Conservation (phyloP, 2,797 vertebrate genomes). For the Thripadectes ignobilis region DNA sequence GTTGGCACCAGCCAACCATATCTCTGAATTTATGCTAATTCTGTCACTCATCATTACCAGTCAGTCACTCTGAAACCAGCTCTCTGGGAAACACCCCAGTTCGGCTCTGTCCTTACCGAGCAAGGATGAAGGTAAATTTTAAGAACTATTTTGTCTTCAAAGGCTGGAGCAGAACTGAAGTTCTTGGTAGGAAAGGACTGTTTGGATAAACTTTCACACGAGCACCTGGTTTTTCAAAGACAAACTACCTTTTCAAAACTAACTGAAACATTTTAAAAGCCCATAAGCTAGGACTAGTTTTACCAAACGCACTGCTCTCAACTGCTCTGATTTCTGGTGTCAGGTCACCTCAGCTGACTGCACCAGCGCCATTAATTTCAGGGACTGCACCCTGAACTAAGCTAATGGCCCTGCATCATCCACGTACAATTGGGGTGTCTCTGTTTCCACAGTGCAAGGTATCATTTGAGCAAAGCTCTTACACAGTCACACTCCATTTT, state of each 20-base stretch:
- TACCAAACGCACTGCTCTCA: neutral
- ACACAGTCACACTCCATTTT: neutral
- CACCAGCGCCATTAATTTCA: neutral
- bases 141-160: neutral
- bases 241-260: neutral
- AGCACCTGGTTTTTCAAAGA: neutral
- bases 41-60: constrained; percentile 50
- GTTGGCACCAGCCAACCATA: constrained; percentile 24
- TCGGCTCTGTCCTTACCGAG: neutral
- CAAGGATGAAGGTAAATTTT: neutral
- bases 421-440: fast-evolving
- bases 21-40: constrained; percentile 50
- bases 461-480: neutral
- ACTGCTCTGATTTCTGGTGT: neutral
- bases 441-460: neutral
- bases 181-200: neutral
- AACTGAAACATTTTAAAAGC: neutral
- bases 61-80: constrained; percentile 33
- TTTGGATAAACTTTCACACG: neutral
- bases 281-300: neutral
- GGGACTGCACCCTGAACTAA: neutral
- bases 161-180: neutral
- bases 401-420: neutral
- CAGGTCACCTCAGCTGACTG: neutral
- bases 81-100: constrained; percentile 44